Evolutionary conservation across 2,113 vertebrate species (phyloP).

Genomic region (Pituophis catenifer): DNA sequence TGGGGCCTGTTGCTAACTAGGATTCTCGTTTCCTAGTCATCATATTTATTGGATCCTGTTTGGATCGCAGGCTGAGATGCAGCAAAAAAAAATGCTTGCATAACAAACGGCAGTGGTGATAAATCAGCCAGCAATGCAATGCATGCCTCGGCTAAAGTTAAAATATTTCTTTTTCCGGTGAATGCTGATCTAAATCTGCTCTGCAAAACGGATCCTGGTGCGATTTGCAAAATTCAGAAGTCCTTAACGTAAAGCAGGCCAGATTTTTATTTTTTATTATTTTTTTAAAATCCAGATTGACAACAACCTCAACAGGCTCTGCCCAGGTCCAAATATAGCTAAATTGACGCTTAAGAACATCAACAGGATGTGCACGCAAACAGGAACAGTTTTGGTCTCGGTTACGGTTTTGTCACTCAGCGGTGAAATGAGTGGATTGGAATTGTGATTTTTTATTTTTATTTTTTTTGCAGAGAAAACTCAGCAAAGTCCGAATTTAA

Average conservation of each 20-base stretch:
- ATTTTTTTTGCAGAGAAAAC: not conserved
- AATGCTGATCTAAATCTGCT: not conserved
- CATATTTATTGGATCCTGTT: not conserved
- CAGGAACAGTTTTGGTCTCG: not conserved
- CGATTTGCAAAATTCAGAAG: not conserved
- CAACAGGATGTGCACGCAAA: not conserved
- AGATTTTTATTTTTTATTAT: not conserved
- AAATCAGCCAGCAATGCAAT: not conserved
- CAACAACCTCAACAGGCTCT: not conserved
- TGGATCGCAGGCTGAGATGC: not conserved
- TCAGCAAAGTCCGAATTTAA: not conserved
- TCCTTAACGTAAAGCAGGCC: not conserved
- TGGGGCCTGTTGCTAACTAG: not conserved
- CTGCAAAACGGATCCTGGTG: not conserved
- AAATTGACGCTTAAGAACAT: not conserved
- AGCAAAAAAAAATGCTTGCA: not conserved
- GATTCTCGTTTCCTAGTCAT: not conserved
- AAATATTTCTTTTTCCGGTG: not conserved
- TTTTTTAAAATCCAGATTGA: not conserved
- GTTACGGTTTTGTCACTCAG: not conserved
- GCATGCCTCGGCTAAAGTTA: not conserved
- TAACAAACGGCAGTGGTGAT: not conserved
- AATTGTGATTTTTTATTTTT: too few relatives aligned
- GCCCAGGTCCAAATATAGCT: not conserved
- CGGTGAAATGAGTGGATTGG: not conserved